phyloP scores from a whole-genome alignment of 2,888 invertebrate species.

The Agrochola litura region DNA sequence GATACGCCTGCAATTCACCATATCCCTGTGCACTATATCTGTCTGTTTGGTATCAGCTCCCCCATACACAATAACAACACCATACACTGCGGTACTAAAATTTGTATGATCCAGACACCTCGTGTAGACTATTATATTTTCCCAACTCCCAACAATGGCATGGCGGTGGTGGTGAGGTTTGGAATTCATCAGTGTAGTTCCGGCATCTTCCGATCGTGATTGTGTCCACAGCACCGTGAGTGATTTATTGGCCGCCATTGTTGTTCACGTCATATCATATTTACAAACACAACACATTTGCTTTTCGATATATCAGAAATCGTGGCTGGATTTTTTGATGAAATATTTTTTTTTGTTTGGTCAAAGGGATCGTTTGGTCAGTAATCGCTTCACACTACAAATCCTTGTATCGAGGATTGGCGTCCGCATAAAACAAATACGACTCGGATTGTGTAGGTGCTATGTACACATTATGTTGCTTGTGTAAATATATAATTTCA shows the following conservation, averaged over 20 bases:
- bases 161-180: slow-evolving; percentile 60
- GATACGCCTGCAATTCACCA: neutral
- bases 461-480: slow-evolving; percentile 10
- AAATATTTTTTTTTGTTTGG: slow-evolving; percentile 46
- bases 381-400: slow-evolving; percentile 55
- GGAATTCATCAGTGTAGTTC: slow-evolving; percentile 74
- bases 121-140: slow-evolving; percentile 50
- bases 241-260: slow-evolving; percentile 79
- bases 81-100: slow-evolving; percentile 17
- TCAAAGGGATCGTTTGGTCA: slow-evolving; percentile 44
- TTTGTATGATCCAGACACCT: slow-evolving; percentile 54
- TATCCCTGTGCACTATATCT: neutral
- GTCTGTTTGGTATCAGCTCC: slow-evolving; percentile 1
- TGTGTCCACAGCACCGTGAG: slow-evolving; percentile 70
- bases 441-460: slow-evolving; percentile 27
- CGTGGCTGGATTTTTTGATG: slow-evolving; percentile 59
- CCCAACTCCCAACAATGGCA: slow-evolving; percentile 60
- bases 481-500: slow-evolving; percentile 30
- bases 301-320: slow-evolving; percentile 67
- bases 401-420: slow-evolving; percentile 55
- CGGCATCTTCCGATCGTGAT: slow-evolving; percentile 75
- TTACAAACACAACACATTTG: slow-evolving; percentile 72
- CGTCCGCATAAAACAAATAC: slow-evolving; percentile 54
- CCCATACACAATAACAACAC: slow-evolving; percentile 19
- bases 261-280: slow-evolving; percentile 72